Base-by-base conservation (phyloP, 2,113 vertebrate genomes). In the Axis porcinus region DNA sequence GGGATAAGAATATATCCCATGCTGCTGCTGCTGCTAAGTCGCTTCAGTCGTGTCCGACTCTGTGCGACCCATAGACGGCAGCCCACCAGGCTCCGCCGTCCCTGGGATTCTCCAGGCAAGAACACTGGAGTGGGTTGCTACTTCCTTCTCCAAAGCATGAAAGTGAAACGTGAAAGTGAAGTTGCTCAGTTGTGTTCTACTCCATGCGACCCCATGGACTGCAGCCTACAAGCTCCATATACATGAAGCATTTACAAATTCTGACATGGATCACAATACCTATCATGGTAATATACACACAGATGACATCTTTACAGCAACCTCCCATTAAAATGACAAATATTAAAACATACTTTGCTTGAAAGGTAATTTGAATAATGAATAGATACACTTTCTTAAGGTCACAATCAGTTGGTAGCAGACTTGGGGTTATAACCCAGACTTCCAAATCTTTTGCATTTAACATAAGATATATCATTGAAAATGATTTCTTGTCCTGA, bases 291-390 rank as follows among this genome's bases (percentile, higher is more conserved):
- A 85, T n/a, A 45, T 52, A n/a, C 33, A 60, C 0, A 67, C 40
- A 87, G 50, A 57, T 45, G 10, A 54, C 28, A 67, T 4, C 28
- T 91, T 28, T 64, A 45, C 5, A 89, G 23, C 27, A 74, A 57
- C 11, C 13, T 78, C 21, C 11, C 36, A 84, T 79, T 76, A 86
- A 85, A 83, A 70, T 82, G 7, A 89, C 57, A 97, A 74, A 76
- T 90, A 33, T 15, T 62, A 47, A 84, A 28, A 64, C 30, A 64
- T 55, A 10, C 15, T 52, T 86, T 85, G 28, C 64, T 88, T 23
- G 76, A 84, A 98, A 58, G 30, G 15, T 15, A 95, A 57, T 86
- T 74, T 52, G 62, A 93, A 52, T 83, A 93, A 28, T 28, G 45
- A 91, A 64, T 6, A 58, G 6, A n/a, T 45, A 57, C 17, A 33